Base-by-base conservation (phyloP, 2,888 invertebrate species). In the Leucoma salicis region DNA sequence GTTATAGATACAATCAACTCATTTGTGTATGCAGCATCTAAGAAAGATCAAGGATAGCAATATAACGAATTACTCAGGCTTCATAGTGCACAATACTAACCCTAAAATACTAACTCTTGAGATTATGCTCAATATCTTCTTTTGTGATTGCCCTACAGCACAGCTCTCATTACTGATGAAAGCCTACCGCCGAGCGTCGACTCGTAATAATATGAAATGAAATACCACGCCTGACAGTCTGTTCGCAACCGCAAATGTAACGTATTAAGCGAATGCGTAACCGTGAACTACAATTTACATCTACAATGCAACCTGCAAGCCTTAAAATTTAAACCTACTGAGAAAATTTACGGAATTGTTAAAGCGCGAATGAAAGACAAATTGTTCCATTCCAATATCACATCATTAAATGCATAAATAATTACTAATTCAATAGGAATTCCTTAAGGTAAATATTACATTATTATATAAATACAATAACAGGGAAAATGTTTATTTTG, bases 141-240 rank as follows among this genome's bases (percentile, higher is more conserved):
- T 70, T 58, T 80, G 81, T 66, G 78, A 79, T 78, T 58, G 67
- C 62, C 62, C 60, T 49, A 53, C 63, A 67, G 66, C 58, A 32
- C 24, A 57, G 70, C 64, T 66, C 72, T 81, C 73, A 80, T 85
- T 80, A 81, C 71, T 66, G 72, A 78, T 78, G 82, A 80, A 83
- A 82, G 80, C 78, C 69, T 71, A 67, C 76, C 78, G 73, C 72
- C 68, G 60, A 64, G 66, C 58, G 57, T 57, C 61, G 70, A 66
- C 63, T 70, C 63, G 71, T 76, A 81, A 80, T 82, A 82, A 81
- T 74, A 63, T 70, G 70, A 79, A 83, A 84, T 82, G 75, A 74
- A 81, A 81, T 77, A 78, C 68, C 68, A 61, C 70, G 69, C 59
- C 70, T 64, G 68, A 60, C 65, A 60, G 76, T 78, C 77, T 78